phyloP scores from a whole-genome alignment of 2,113 vertebrate genomes.

The Axis porcinus region DNA sequence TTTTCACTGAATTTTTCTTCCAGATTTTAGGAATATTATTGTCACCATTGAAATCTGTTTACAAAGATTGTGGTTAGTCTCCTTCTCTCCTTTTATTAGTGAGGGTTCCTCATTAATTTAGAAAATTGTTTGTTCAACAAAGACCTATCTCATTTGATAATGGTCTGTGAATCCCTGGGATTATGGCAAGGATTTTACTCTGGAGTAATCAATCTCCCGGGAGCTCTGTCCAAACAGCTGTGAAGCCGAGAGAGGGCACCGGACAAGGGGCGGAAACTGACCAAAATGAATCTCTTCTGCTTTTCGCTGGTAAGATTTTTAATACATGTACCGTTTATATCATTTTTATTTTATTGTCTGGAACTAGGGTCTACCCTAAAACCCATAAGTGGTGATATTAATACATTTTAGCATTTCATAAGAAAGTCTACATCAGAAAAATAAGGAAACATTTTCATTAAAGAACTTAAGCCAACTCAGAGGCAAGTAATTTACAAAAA shows the following conservation, averaged over 20 bases:
- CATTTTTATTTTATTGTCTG: not conserved
- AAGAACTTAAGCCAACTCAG: not conserved
- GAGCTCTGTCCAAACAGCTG: slow-evolving; percentile 82
- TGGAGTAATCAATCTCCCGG: slow-evolving; percentile 88
- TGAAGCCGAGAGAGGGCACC: slow-evolving; percentile 68
- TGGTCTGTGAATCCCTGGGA: slow-evolving; percentile 90
- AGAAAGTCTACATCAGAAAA: not conserved
- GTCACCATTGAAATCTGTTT: not conserved
- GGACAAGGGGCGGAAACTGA: slow-evolving; percentile 43
- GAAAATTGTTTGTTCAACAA: slow-evolving; percentile 75
- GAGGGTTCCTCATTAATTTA: slow-evolving; percentile 74
- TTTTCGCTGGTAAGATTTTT: slow-evolving; percentile 91
- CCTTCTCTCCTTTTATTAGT: slow-evolving; percentile 59
- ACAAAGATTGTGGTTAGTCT: not conserved
- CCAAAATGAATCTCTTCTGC: slow-evolving; percentile 95
- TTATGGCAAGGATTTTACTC: slow-evolving; percentile 92
- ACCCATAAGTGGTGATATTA: not conserved
- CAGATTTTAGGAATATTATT: not conserved
- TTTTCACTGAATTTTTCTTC: not conserved
- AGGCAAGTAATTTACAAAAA: not conserved
- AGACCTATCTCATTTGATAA: slow-evolving; percentile 85
- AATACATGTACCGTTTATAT: not conserved
- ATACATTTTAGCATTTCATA: not conserved
- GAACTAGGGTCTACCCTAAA: not conserved
- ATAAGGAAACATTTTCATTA: not conserved